These are phyloP conservation scores for Perodicticus potto DNA, from an alignment of 2,797 vertebrate species.

Conservation along the genomic window DNA sequence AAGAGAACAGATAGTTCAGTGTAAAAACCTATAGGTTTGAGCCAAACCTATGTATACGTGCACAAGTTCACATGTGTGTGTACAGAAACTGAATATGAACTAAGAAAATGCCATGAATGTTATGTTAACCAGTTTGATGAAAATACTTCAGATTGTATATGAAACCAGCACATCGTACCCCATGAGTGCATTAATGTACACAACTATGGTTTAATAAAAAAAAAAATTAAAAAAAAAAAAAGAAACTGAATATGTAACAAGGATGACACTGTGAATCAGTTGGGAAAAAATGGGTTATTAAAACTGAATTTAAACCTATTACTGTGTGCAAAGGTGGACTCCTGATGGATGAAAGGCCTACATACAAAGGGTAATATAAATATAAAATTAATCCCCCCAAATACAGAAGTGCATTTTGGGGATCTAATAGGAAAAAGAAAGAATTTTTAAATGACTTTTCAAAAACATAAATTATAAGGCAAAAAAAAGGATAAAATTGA, in stretches of 20 bases:
- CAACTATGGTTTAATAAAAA: too few relatives aligned
- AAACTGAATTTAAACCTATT: background rate
- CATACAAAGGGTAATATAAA: background rate
- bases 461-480: conserved; percentile 1
- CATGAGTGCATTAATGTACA: too few relatives aligned
- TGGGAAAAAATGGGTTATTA: background rate
- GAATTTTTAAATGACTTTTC: conserved; percentile 20
- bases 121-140: too few relatives aligned
- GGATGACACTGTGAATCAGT: background rate
- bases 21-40: background rate
- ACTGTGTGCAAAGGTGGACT: background rate
- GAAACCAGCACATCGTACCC: too few relatives aligned
- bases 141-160: too few relatives aligned
- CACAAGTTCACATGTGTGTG: background rate
- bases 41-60: background rate
- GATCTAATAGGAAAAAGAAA: background rate
- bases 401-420: background rate
- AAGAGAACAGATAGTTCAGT: background rate
- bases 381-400: background rate
- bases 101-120: too few relatives aligned
- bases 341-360: background rate
- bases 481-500: background rate
- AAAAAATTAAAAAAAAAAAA: too few relatives aligned
- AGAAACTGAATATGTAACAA: background rate
- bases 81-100: too few relatives aligned